phyloP scores from a whole-genome alignment of 2,888 invertebrate species.

The Psococerastis gibbosa region DNA sequence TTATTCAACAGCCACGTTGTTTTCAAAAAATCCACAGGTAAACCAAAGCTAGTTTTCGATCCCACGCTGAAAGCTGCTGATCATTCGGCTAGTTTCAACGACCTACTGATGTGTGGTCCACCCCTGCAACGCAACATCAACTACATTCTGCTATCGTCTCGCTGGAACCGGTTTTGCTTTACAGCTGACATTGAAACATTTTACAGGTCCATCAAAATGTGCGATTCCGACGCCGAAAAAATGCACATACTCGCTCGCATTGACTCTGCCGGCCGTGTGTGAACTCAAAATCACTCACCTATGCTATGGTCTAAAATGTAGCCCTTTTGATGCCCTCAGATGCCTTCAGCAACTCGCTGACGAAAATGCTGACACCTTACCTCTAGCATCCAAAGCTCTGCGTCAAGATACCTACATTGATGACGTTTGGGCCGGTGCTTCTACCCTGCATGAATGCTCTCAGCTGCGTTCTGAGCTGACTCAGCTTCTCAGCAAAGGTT shows the following conservation, averaged over 20 bases:
- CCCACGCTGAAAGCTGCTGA: not conserved
- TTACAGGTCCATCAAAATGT: not conserved
- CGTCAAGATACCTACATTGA: constrained; percentile 17
- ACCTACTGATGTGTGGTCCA: not conserved
- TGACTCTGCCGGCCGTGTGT: not conserved
- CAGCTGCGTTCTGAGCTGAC: not conserved
- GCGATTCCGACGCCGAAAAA: not conserved
- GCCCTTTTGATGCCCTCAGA: constrained; percentile 15
- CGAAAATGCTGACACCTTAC: constrained; percentile 12
- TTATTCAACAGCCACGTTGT: not conserved
- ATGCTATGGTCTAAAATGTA: constrained; percentile 16
- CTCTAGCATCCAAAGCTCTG: constrained; percentile 13
- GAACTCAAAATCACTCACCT: constrained; percentile 14
- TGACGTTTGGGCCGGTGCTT: constrained; percentile 12
- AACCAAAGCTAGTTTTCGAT: not conserved
- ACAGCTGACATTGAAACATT: not conserved
- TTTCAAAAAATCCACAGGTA: not conserved
- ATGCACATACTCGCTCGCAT: not conserved
- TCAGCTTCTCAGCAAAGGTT: not conserved
- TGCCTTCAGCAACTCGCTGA: constrained; percentile 15
- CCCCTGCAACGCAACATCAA: not conserved
- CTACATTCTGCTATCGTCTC: not conserved
- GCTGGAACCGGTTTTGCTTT: not conserved
- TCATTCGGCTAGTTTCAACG: not conserved
- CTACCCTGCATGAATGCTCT: not conserved